Conservation (phyloP, 2,113 vertebrate species). For the Perca flavescens region DNA sequence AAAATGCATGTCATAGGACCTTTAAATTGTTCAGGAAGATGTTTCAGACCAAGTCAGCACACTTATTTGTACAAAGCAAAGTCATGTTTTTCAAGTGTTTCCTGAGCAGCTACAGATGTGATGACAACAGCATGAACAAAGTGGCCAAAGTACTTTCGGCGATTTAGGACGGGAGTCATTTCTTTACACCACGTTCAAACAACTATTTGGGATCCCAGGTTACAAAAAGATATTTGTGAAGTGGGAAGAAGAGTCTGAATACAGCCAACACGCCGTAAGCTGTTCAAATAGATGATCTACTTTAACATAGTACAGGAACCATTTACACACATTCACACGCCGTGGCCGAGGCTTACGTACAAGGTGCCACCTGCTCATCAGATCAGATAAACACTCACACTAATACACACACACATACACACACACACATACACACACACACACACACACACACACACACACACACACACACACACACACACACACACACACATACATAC, state of each 20-base stretch:
- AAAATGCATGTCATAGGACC: too few relatives aligned
- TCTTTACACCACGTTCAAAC: neutral
- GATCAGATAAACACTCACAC: too few relatives aligned
- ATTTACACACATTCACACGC: too few relatives aligned
- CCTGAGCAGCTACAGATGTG: neutral
- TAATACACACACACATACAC: too few relatives aligned
- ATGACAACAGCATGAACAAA: neutral
- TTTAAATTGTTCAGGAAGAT: neutral
- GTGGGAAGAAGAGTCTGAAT: conserved; percentile 18
- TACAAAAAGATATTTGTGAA: conserved; percentile 15
- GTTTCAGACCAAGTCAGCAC: neutral
- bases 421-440: too few relatives aligned
- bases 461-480: too few relatives aligned
- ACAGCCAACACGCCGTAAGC: neutral
- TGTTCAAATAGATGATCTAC: neutral
- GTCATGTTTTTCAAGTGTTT: neutral
- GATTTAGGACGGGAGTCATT: neutral
- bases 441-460: too few relatives aligned
- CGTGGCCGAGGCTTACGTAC: too few relatives aligned
- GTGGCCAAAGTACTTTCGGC: too few relatives aligned
- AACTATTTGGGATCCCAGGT: neutral
- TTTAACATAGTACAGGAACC: too few relatives aligned
- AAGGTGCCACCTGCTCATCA: too few relatives aligned
- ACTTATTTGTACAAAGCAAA: neutral
- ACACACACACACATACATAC: too few relatives aligned